These are phyloP conservation scores for Megaceryle maxima DNA, from an alignment of 2,113 vertebrate genomes.

Conservation along the genomic window DNA sequence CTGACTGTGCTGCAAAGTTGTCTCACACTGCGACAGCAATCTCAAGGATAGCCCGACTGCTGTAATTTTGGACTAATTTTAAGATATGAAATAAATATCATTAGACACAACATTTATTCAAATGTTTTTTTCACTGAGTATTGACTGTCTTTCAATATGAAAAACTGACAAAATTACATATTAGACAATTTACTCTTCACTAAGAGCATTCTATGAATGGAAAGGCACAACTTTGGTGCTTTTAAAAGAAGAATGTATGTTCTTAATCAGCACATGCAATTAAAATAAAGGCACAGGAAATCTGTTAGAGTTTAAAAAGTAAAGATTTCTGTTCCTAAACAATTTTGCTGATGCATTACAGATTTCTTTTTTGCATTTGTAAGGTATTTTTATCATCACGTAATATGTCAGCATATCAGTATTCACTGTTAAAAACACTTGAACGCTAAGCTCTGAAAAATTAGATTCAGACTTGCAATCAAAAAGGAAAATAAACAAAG, in stretches of 20 bases:
- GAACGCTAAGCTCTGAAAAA: neutral
- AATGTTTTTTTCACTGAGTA: neutral
- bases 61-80: neutral
- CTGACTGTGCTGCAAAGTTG: neutral
- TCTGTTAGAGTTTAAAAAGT: neutral
- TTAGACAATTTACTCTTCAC: neutral
- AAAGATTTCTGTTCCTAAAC: neutral
- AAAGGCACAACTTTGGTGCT: neutral
- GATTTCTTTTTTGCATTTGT: neutral
- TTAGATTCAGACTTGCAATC: neutral
- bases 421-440: neutral
- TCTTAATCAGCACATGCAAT: neutral
- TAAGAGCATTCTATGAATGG: neutral
- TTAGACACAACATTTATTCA: neutral
- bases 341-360: neutral
- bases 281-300: constrained; percentile 17
- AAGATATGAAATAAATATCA: neutral
- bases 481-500: neutral
- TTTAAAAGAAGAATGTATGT: neutral
- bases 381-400: neutral
- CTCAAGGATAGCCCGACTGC: neutral
- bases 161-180: neutral
- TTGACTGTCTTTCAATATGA: neutral
- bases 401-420: neutral
- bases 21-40: neutral